phyloP scores from a whole-genome alignment of 2,888 invertebrate genomes.

The Drosophila multiciliata region DNA sequence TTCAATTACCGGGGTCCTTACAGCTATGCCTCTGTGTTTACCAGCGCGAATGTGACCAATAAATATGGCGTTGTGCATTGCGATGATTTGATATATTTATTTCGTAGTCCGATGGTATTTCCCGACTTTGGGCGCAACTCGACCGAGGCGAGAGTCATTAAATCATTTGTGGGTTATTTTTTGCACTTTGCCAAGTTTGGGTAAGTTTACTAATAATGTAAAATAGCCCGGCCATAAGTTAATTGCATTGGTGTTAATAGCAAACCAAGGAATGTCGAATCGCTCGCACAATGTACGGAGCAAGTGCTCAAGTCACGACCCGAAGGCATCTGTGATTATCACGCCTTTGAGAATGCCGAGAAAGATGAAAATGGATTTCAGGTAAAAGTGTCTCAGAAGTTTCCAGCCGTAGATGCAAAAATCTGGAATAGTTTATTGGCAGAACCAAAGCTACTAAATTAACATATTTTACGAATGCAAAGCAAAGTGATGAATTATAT shows the following conservation, averaged over 20 bases:
- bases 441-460: slow-evolving; percentile 16
- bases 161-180: slow-evolving; percentile 84
- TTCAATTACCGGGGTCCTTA: slow-evolving; percentile 85
- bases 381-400: slow-evolving; percentile 65
- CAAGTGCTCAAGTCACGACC: slow-evolving; percentile 52
- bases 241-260: slow-evolving; percentile 42
- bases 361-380: slow-evolving; percentile 34
- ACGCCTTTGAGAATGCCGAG: slow-evolving; percentile 70
- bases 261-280: slow-evolving; percentile 57
- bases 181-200: slow-evolving; percentile 86
- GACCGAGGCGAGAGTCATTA: slow-evolving; percentile 82
- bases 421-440: slow-evolving; percentile 78
- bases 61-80: slow-evolving; percentile 85
- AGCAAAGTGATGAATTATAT: neutral
- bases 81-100: slow-evolving; percentile 86
- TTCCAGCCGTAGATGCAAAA: slow-evolving; percentile 62
- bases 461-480: neutral
- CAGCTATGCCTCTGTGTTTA: slow-evolving; percentile 85
- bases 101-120: slow-evolving; percentile 85
- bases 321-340: slow-evolving; percentile 81
- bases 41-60: slow-evolving; percentile 65
- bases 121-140: slow-evolving; percentile 79
- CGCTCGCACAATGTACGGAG: slow-evolving; percentile 47
- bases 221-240: neutral
- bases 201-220: slow-evolving; percentile 73